A percentile compares a stretch with the other conserved stretches of the same genome.
These are phyloP conservation scores for Halocaridina rubra DNA, from an alignment of 2,888 invertebrate genomes.

Conservation along the genomic window DNA sequence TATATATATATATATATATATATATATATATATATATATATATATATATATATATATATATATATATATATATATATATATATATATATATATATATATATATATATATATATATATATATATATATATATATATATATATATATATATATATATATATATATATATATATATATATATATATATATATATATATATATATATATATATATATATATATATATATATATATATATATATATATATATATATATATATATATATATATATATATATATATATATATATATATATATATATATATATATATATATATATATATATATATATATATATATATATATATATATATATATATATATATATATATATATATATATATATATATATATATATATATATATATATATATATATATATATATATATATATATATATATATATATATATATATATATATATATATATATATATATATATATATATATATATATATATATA, in stretches of 20 bases:
- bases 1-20: conserved; percentile 6
- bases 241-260: conserved; percentile 8
- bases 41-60: conserved; percentile 4
- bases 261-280: conserved; percentile 8
- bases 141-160: conserved; percentile 8
- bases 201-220: not conserved
- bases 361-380: conserved; percentile 6
- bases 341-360: conserved; percentile 8
- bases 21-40: conserved; percentile 8
- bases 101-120: conserved; percentile 1
- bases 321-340: not conserved
- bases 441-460: not conserved
- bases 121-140: conserved; percentile 4
- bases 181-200: conserved; percentile 1
- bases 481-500: conserved; percentile 13
- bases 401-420: conserved; percentile 9
- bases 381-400: conserved; percentile 9
- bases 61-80: conserved; percentile 8
- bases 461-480: not conserved
- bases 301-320: not conserved
- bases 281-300: conserved; percentile 4
- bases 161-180: conserved; percentile 8
- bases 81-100: conserved; percentile 8
- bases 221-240: conserved; percentile 1
- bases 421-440: not conserved